Evolutionary conservation across 2,888 invertebrate genomes (phyloP).

Genomic region (Thyatira batis): DNA sequence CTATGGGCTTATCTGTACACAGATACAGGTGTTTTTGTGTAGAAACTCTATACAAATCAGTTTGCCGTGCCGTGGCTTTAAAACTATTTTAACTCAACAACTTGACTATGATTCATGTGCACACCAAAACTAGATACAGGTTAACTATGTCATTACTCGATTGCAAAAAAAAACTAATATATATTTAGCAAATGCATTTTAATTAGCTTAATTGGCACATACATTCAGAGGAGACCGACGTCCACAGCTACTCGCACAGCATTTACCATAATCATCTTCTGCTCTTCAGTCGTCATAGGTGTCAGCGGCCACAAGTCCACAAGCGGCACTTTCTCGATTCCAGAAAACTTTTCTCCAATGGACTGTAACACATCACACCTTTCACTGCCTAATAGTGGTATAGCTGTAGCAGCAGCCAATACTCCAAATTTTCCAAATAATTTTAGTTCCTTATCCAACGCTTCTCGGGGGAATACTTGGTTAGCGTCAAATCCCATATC

Average conservation of each 20-base stretch:
- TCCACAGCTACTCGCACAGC: conserved; percentile 50
- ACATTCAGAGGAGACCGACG: conserved; percentile 42
- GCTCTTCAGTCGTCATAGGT: conserved; percentile 36
- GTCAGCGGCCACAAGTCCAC: conserved; percentile 49
- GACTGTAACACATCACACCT: conserved; percentile 41
- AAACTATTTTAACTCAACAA: conserved; percentile 36
- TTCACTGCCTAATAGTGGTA: conserved; percentile 45
- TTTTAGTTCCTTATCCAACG: conserved; percentile 44
- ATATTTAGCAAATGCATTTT: background rate
- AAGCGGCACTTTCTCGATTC: conserved; percentile 43
- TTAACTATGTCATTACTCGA: conserved; percentile 4
- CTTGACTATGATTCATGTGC: conserved; percentile 24
- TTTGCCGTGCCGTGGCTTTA: conserved; percentile 36
- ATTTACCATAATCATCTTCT: conserved; percentile 45
- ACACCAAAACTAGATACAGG: conserved; percentile 6
- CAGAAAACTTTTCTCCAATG: conserved; percentile 29
- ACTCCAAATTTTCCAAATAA: conserved; percentile 50
- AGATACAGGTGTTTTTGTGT: conserved; percentile 64
- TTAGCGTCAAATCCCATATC: conserved; percentile 47
- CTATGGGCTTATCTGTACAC: conserved; percentile 50
- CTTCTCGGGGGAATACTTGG: conserved; percentile 37
- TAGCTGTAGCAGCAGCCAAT: conserved; percentile 40
- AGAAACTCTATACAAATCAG: conserved; percentile 55
- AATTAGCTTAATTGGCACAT: conserved; percentile 4
- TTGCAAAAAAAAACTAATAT: background rate